Evolutionary conservation across 2,113 vertebrate species (phyloP).

Genomic region (Rhinichthys klamathensis): DNA sequence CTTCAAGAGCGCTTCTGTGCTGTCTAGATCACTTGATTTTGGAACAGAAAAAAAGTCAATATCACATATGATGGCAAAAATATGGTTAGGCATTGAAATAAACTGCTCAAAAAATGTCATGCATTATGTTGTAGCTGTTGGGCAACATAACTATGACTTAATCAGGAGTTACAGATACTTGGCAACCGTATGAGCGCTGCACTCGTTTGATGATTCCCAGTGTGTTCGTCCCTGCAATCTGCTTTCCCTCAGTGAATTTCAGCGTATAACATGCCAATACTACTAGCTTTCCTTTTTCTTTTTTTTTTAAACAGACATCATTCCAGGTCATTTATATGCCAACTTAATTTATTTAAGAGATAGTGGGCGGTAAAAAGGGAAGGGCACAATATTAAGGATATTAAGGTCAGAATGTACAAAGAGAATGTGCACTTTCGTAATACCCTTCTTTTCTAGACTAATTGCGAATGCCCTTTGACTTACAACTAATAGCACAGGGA

Average conservation of each 20-base stretch:
- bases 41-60: background rate
- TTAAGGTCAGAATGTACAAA: constrained; percentile 69
- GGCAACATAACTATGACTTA: constrained; percentile 19
- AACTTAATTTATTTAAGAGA: constrained; percentile 15
- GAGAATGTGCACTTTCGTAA: constrained; percentile 60
- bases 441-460: constrained; percentile 69
- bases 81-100: background rate
- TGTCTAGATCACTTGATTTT: background rate
- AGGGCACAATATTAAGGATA: constrained; percentile 65
- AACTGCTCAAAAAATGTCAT: background rate
- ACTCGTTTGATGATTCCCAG: constrained; percentile 11
- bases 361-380: constrained; percentile 63
- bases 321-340: background rate
- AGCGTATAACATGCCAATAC: background rate
- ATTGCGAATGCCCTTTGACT: constrained; percentile 78
- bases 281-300: background rate
- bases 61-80: background rate
- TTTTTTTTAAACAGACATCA: background rate
- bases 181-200: background rate
- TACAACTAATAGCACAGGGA: constrained; percentile 73
- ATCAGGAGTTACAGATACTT: constrained; percentile 29
- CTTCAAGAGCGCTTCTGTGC: no score
- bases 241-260: background rate
- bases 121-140: background rate
- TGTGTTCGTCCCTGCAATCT: background rate